Base-by-base conservation (phyloP, 2,888 invertebrate genomes). In the Arenicola marina region DNA sequence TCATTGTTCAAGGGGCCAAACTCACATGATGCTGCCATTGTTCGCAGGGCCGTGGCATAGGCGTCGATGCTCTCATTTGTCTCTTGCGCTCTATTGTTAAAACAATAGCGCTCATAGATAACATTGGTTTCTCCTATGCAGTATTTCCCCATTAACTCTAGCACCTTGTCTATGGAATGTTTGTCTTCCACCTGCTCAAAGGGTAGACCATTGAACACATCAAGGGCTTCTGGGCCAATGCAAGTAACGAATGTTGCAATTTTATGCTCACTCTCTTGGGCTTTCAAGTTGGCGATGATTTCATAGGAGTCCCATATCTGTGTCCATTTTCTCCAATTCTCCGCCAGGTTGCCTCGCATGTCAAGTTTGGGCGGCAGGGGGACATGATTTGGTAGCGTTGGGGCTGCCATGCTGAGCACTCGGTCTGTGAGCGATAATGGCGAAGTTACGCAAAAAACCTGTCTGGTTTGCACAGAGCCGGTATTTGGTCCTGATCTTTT, bases 241-340 rank as follows among this genome's bases (percentile, higher is more conserved):
- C 38, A 38, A 15, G 38, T 38, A 15, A 38, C 15, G 38, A 38
- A 38, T 38, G 38, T 38, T 7, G 38, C 38, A 15, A 38, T 7
- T 38, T 21, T 15, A 21, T 48, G 21, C 24, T 15, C 21, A 21
- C 21, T 21, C 7, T 48, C 48, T 21, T 21, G 15, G 21, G 48
- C 21, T n/a, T 15, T 48, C 21, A 24, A 21, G 7, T 24, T 24
- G 18, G 48, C 7, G 7, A 48, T 7, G 21, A 21, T 48, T 48
- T 48, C 48, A 48, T 15, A 48, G 7, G 18, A n/a, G 21, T 48
- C 48, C 48, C 48, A 48, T n/a, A 48, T 24, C 21, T 48, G 48
- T 24, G 7, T 48, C 18, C 24, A 48, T 15, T 15, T 15, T 38
- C 15, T 38, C 38, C 38, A 38, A 38, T 38, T 38, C 15, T 7